Evolutionary conservation across 30 jellyfish, hydroid and myxozoan species (phyloP).

Genomic region (Turritopsis rubra): DNA sequence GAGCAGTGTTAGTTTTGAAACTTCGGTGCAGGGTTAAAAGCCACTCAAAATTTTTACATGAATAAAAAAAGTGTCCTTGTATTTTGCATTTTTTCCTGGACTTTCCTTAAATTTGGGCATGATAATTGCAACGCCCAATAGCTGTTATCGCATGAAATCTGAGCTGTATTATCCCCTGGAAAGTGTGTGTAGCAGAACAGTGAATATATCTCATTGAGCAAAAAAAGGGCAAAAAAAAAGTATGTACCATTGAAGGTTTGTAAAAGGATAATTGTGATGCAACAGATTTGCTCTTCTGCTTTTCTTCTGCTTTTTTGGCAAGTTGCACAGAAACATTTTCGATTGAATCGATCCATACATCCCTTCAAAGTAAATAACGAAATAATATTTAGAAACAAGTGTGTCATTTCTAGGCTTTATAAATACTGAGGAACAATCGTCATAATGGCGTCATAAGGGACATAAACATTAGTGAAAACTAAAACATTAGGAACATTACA

Average conservation of each 20-base stretch:
- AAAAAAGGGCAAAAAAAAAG: not conserved
- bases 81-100: no score
- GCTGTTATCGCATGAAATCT: no score
- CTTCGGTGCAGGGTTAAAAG: no score
- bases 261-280: not conserved
- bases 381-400: not conserved
- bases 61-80: no score
- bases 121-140: no score
- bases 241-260: conserved; percentile 5
- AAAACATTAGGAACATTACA: no score
- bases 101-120: no score
- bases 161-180: no score
- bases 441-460: no score
- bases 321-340: conserved; percentile 52
- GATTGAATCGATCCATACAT: conserved; percentile 73
- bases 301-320: conserved; percentile 39
- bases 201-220: not conserved
- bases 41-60: no score
- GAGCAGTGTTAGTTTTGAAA: no score
- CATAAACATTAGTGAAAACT: no score
- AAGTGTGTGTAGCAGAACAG: not conserved
- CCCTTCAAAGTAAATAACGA: conserved; percentile 30
- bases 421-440: not conserved
- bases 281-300: not conserved
- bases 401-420: not conserved